These are phyloP conservation scores for Microctonus brassicae DNA, from an alignment of 2,888 invertebrate genomes.

Conservation along the genomic window DNA sequence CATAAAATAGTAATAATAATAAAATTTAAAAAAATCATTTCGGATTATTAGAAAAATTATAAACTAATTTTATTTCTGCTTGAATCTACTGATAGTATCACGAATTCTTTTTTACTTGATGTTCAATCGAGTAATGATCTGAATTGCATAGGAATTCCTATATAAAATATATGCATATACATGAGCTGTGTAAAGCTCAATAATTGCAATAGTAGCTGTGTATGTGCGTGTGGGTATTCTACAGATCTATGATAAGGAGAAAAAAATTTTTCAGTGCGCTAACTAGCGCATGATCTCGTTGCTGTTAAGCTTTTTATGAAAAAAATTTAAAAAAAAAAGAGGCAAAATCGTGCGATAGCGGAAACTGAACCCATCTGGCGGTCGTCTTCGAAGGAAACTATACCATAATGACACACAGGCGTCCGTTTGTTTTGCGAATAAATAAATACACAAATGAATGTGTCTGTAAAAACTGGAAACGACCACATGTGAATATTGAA, in stretches of 20 bases:
- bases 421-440: slow-evolving; percentile 7
- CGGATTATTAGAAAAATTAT: background rate
- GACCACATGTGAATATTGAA: slow-evolving; percentile 1
- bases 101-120: background rate
- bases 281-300: background rate
- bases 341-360: slow-evolving; percentile 40
- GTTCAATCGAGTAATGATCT: background rate
- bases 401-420: slow-evolving; percentile 15
- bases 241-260: background rate
- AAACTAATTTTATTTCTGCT: background rate
- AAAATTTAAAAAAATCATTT: background rate
- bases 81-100: slow-evolving; percentile 2
- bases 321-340: too few species aligned
- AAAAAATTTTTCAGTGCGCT: background rate
- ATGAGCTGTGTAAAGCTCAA: background rate
- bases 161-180: background rate
- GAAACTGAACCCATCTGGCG: slow-evolving; percentile 45
- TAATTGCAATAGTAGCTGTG: background rate
- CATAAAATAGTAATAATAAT: background rate
- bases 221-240: background rate
- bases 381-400: slow-evolving; percentile 1
- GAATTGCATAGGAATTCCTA: background rate
- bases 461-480: background rate
- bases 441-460: background rate
- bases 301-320: background rate